Conservation (phyloP, 2,113 vertebrate species). For the Cacatua alba region DNA sequence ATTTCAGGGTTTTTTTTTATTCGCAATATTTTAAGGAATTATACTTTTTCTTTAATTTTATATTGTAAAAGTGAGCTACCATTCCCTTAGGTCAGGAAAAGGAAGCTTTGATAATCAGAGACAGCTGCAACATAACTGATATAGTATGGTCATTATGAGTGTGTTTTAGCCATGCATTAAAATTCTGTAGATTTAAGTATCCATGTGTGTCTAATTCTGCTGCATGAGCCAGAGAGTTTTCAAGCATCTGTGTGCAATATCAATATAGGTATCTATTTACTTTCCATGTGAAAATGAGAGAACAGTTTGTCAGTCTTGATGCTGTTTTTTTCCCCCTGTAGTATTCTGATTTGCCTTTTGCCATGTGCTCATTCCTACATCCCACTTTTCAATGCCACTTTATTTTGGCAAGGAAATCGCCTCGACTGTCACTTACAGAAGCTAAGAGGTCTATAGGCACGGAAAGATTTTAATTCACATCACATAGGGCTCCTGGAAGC, state of each 20-base stretch:
- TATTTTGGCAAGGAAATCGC: neutral
- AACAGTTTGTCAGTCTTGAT: neutral
- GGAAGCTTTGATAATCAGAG: neutral
- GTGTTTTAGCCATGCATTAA: conserved; percentile 14
- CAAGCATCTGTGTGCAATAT: conserved; percentile 1
- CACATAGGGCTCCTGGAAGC: neutral
- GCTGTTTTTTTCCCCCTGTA: neutral
- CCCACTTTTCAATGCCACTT: neutral
- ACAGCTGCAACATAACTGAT: conserved; percentile 14
- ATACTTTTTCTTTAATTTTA: neutral
- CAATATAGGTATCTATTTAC: conserved; percentile 2
- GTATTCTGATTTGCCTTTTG: neutral
- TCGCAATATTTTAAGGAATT: neutral
- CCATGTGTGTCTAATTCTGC: conserved; percentile 36
- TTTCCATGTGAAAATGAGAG: neutral
- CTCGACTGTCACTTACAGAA: neutral
- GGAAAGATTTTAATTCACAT: neutral
- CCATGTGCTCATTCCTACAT: neutral
- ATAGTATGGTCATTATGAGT: neutral
- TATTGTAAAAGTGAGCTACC: neutral
- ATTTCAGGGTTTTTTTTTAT: neutral
- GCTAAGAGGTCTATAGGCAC: neutral
- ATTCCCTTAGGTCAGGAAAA: neutral
- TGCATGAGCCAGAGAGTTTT: neutral
- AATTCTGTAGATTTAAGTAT: conserved; percentile 28